Percentiles rank a stretch among this genome's conserved stretches.
These are phyloP conservation scores for Onychostoma macrolepis DNA, from an alignment of 2,113 vertebrate species.

Conservation along the genomic window DNA sequence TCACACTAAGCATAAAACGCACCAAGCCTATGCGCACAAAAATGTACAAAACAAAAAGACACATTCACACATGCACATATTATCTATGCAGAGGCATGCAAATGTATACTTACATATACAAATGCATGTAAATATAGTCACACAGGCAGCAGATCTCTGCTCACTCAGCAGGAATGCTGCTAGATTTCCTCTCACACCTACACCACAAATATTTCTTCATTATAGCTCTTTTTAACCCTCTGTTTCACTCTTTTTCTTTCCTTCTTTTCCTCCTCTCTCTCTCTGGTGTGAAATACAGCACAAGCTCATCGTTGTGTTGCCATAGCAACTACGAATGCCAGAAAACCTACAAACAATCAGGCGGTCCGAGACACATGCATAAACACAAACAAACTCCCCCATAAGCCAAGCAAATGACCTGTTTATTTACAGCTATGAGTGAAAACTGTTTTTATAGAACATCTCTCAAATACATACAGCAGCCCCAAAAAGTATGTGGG, in stretches of 20 bases:
- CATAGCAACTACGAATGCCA: slow-evolving; percentile 65
- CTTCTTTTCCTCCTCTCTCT: slow-evolving; percentile 8
- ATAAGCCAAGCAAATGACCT: background rate
- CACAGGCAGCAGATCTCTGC: background rate
- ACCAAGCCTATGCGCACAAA: background rate
- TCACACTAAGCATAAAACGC: background rate
- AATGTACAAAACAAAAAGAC: slow-evolving; percentile 33
- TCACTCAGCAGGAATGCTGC: background rate
- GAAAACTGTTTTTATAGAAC: background rate
- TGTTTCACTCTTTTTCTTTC: slow-evolving; percentile 21
- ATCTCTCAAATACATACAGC: background rate
- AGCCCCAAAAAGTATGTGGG: background rate
- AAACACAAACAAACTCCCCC: slow-evolving; percentile 26
- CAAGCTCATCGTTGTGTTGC: slow-evolving; percentile 61
- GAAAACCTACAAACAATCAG: slow-evolving; percentile 69
- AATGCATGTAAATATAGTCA: slow-evolving; percentile 26
- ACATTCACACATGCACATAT: slow-evolving; percentile 15
- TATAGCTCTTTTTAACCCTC: slow-evolving; percentile 22
- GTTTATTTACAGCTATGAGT: slow-evolving; percentile 8
- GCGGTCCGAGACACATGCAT: slow-evolving; percentile 18
- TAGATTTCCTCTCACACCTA: slow-evolving; percentile 32
- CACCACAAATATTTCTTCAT: slow-evolving; percentile 34
- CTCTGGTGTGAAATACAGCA: slow-evolving; percentile 66
- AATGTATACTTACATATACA: background rate
- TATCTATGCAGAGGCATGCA: background rate